These are phyloP conservation scores for Drosophila takahashii DNA, from an alignment of 1,140 invertebrate genomes.

Conservation along the genomic window DNA sequence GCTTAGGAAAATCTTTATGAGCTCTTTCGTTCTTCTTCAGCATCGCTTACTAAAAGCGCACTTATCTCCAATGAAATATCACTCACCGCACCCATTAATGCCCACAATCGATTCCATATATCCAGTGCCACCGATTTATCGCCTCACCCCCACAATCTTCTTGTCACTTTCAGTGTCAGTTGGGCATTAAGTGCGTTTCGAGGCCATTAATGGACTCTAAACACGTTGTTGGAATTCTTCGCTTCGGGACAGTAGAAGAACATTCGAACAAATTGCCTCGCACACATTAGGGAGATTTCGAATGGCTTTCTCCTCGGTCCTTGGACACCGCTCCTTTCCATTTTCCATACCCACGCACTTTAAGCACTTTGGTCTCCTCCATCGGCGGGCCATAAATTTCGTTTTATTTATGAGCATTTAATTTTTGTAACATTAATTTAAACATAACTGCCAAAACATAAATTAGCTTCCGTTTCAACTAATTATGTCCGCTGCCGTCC, in stretches of 20 bases:
- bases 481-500: constrained; percentile 65
- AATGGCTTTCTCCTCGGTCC: constrained; percentile 41
- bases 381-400: constrained; percentile 63
- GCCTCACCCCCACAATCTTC: constrained; percentile 33
- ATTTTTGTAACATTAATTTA: constrained; percentile 85
- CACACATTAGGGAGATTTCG: constrained; percentile 69
- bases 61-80: constrained; percentile 5
- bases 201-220: constrained; percentile 75
- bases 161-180: constrained; percentile 42
- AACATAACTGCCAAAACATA: constrained; percentile 85
- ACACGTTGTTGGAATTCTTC: constrained; percentile 73
- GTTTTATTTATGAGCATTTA: constrained; percentile 84
- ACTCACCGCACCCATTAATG: constrained; percentile 21
- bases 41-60: neutral
- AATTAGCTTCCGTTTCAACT: constrained; percentile 85
- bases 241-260: neutral
- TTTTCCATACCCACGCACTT: neutral
- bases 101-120: constrained; percentile 22
- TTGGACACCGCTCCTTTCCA: neutral
- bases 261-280: constrained; percentile 70
- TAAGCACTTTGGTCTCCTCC: constrained; percentile 10
- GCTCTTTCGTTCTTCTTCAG: no score
- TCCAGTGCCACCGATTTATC: constrained; percentile 55
- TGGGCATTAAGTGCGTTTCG: constrained; percentile 63
- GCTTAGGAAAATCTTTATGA: neutral